These are phyloP conservation scores for Zaprionus ornatus DNA, from an alignment of 1,140 invertebrate genomes.

Conservation along the genomic window DNA sequence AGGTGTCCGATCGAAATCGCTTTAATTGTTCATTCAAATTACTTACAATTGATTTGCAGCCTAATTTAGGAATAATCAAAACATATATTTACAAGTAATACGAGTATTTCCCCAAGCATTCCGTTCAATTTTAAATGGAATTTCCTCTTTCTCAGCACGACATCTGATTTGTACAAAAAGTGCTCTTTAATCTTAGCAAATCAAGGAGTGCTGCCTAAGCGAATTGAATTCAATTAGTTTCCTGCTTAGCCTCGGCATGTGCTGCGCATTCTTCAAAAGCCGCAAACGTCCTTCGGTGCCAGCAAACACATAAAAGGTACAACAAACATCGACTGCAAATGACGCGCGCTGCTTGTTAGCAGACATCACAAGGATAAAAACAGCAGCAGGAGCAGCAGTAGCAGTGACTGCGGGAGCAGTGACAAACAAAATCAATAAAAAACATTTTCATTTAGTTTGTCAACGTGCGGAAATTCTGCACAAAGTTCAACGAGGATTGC, in stretches of 20 bases:
- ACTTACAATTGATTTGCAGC: no score
- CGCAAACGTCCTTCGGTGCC: constrained; percentile 20
- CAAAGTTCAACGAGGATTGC: neutral
- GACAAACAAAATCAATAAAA: constrained; percentile 45
- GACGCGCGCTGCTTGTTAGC: constrained; percentile 56
- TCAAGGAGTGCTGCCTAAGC: neutral
- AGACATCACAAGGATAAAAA: constrained; percentile 47
- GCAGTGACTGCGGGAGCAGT: neutral
- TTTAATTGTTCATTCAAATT: neutral
- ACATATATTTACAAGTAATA: no score
- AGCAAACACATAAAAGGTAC: constrained; percentile 32
- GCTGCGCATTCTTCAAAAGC: constrained; percentile 6
- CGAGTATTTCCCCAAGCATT: neutral
- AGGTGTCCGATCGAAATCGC: neutral
- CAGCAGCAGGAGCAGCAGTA: constrained; percentile 24
- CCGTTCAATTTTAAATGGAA: neutral
- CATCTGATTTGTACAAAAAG: neutral
- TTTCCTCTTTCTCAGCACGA: neutral
- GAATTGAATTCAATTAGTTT: constrained; percentile 39
- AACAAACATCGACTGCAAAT: constrained; percentile 46
- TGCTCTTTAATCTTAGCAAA: constrained; percentile 4
- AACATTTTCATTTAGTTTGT: constrained; percentile 47
- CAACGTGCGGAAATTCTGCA: constrained; percentile 1
- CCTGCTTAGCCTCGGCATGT: constrained; percentile 24
- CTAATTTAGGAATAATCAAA: no score